A percentile compares a stretch with the other conserved stretches of the same genome.
Conservation (phyloP, 2,113 vertebrate genomes). For the Hypanus sabinus region DNA sequence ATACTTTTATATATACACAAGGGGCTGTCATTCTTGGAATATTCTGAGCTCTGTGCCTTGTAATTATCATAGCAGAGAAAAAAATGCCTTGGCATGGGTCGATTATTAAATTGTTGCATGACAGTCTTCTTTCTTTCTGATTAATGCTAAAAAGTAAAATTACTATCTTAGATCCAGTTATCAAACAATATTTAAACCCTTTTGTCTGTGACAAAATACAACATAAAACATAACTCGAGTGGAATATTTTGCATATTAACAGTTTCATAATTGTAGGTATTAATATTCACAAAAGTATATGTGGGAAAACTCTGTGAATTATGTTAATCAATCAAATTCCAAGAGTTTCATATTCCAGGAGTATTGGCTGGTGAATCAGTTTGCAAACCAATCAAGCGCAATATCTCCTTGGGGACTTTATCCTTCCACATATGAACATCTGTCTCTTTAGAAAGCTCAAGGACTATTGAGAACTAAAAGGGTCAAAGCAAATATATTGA, state of each 20-base stretch:
- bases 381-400: not conserved
- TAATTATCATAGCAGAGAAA: not conserved
- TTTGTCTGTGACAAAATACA: slow-evolving; percentile 19
- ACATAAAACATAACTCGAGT: not conserved
- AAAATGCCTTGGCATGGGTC: not conserved
- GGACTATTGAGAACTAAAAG: not conserved
- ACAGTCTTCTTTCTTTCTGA: not conserved
- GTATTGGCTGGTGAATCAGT: not conserved
- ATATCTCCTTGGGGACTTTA: not conserved
- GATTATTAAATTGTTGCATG: not conserved
- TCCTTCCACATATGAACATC: not conserved
- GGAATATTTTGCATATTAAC: not conserved
- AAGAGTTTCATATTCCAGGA: no score
- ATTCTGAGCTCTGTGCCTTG: not conserved
- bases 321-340: not conserved
- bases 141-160: not conserved
- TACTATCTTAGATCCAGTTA: not conserved
- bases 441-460: slow-evolving; percentile 4
- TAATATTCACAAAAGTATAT: not conserved
- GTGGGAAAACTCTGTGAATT: not conserved
- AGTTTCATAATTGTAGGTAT: not conserved
- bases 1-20: not conserved
- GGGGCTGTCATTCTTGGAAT: not conserved
- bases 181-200: not conserved
- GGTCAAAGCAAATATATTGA: not conserved